These are phyloP conservation scores for Gasteruption jaculator DNA, from an alignment of 2,888 invertebrate species.

Conservation along the genomic window DNA sequence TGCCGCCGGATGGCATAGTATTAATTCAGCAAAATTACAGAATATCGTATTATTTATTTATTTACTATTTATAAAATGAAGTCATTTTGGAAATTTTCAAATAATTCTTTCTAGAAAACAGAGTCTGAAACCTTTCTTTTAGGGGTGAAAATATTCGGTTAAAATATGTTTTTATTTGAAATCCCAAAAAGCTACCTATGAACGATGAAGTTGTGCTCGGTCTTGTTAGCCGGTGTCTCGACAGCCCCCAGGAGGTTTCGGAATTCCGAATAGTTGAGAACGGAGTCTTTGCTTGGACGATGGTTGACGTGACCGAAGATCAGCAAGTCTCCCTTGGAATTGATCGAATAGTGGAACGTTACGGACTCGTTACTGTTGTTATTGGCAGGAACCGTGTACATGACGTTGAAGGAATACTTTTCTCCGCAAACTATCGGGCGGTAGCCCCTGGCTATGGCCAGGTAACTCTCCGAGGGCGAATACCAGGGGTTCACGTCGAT, in stretches of 20 bases:
- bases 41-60: no score
- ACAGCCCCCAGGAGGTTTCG: conserved; percentile 39
- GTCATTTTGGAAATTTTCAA: no score
- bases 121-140: no score
- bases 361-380: conserved; percentile 32
- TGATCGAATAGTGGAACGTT: conserved; percentile 45
- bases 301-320: conserved; percentile 46
- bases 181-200: conserved; percentile 35
- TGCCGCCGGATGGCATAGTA: no score
- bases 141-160: no score
- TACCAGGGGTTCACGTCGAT: conserved; percentile 47
- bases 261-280: conserved; percentile 44
- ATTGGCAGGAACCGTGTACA: conserved; percentile 41
- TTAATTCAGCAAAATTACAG: no score
- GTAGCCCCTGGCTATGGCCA: conserved; percentile 40
- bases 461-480: conserved; percentile 44
- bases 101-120: no score
- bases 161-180: no score
- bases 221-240: conserved; percentile 34
- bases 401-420: conserved; percentile 47
- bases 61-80: no score
- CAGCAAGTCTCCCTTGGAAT: conserved; percentile 44
- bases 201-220: conserved; percentile 34
- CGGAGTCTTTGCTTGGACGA: conserved; percentile 42
- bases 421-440: conserved; percentile 46